Evolutionary conservation across 2,113 vertebrate species (phyloP), one percentile per base, ranked within the genome.

Genomic region (Malurus alboscapulatus): DNA sequence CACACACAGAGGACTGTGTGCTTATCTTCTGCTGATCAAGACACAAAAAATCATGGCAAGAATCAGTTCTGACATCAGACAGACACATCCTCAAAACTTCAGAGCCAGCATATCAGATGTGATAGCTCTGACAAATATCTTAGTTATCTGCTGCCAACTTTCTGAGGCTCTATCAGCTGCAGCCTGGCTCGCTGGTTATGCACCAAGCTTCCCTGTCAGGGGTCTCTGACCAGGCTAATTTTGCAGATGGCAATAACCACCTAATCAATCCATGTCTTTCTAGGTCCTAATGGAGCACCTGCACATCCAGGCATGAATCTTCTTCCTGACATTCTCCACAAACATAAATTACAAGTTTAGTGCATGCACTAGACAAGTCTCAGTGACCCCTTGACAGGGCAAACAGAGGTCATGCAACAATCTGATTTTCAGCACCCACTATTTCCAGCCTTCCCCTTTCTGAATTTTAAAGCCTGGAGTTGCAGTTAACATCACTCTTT

Each of bases 261-360:
- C 88, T 93, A 90, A 96, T 96, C 85, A 93, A 96, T 96, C 85
- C 85, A 57, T 20, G 85, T 93, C 93, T 90, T 94, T 84, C 90
- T 59, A 83, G 85, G 48, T 38, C 90, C 58, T 95, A 96, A 95
- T 90, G 75, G 88, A 96, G 92, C 93, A 96, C 90, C 94, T 96
- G 96, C 88, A 96, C 90, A 96, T 88, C 82, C 82, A 92, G 87
- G 74, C 85, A 96, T 96, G 93, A 96, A 94, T 96, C 96, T 96
- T 95, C 72, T 42, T 90, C 51, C 55, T 94, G 96, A 93, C 96
- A 92, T 88, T 59, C 93, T 86, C 82, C 47, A 80, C 92, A 80
- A 77, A 77, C 85, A 96, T 96, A 96, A 96, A 96, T 96, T 85
- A 94, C 85, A 92, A 90, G 92, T 85, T 87, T 58, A 96, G 93